Conservation (phyloP, 2,888 invertebrate species). For the Lochmaea capreae region DNA sequence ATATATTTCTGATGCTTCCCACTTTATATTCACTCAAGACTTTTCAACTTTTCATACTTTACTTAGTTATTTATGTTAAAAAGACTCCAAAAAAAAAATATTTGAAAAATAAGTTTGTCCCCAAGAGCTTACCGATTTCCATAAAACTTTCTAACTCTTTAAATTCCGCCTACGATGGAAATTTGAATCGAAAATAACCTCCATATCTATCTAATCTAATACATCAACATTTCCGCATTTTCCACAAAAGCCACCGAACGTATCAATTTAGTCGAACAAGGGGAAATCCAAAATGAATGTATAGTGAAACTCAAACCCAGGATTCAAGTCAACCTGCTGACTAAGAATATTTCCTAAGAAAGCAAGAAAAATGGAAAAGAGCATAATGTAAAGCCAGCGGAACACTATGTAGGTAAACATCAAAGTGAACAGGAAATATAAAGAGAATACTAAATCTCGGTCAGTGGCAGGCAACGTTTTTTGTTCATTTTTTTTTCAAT, state of each 20-base stretch:
- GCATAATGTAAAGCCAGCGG: conserved; percentile 45
- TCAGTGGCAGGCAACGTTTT: conserved; percentile 36
- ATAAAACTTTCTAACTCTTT: neutral
- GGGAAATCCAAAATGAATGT: conserved; percentile 6
- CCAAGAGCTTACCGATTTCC: neutral
- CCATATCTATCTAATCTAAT: conserved; percentile 13
- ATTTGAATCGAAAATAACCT: conserved; percentile 7
- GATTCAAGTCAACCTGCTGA: conserved; percentile 43
- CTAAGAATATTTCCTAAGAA: conserved; percentile 46
- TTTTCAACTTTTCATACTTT: too few species aligned
- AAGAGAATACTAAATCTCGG: conserved; percentile 61
- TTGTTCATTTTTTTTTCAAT: neutral
- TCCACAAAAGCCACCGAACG: conserved; percentile 15
- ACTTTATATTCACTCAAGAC: too few species aligned
- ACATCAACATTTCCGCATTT: conserved; percentile 17
- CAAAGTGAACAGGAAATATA: conserved; percentile 58
- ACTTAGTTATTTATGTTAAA: too few species aligned
- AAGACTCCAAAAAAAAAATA: too few species aligned
- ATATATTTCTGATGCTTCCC: too few species aligned
- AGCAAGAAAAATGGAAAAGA: conserved; percentile 47
- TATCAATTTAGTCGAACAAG: conserved; percentile 22
- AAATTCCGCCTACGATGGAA: neutral
- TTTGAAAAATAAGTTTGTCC: too few species aligned
- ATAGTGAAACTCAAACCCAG: conserved; percentile 15
- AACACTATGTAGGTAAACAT: conserved; percentile 57